These are phyloP conservation scores for Nymphalis urticae DNA, from an alignment of 2,888 invertebrate genomes.

Conservation along the genomic window DNA sequence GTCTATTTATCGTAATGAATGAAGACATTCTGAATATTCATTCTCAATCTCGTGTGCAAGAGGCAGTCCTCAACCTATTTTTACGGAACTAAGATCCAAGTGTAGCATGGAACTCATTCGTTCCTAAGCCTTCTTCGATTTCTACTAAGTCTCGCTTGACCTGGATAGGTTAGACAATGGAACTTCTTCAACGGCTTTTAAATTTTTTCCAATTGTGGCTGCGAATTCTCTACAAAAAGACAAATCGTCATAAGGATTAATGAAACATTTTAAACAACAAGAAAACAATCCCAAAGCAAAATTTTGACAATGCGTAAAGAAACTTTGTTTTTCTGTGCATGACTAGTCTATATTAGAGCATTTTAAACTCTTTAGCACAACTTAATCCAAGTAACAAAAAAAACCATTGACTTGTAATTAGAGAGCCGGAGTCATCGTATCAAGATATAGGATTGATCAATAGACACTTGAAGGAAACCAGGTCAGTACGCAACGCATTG, in stretches of 20 bases:
- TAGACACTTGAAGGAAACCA: constrained; percentile 31
- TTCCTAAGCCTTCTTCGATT: constrained; percentile 9
- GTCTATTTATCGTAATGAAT: neutral
- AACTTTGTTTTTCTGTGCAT: neutral
- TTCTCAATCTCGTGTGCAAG: neutral
- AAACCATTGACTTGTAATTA: neutral
- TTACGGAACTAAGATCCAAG: neutral
- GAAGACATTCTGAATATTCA: neutral
- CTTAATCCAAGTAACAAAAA: neutral
- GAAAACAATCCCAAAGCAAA: neutral
- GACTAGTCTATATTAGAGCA: constrained; percentile 15
- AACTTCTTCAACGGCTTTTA: neutral
- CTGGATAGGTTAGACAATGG: constrained; percentile 6
- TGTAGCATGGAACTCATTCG: constrained; percentile 1
- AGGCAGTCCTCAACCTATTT: constrained; percentile 8
- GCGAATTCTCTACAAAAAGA: neutral
- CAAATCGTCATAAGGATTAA: no score
- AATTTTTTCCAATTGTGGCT: neutral
- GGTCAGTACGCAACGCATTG: constrained; percentile 31
- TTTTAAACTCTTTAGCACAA: constrained; percentile 11
- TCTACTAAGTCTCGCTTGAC: constrained; percentile 6
- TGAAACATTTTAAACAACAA: neutral
- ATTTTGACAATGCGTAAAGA: neutral
- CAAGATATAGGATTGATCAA: constrained; percentile 23
- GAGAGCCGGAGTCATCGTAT: neutral